phyloP scores from a whole-genome alignment of 2,888 invertebrate species.

The Meta bourneti region DNA sequence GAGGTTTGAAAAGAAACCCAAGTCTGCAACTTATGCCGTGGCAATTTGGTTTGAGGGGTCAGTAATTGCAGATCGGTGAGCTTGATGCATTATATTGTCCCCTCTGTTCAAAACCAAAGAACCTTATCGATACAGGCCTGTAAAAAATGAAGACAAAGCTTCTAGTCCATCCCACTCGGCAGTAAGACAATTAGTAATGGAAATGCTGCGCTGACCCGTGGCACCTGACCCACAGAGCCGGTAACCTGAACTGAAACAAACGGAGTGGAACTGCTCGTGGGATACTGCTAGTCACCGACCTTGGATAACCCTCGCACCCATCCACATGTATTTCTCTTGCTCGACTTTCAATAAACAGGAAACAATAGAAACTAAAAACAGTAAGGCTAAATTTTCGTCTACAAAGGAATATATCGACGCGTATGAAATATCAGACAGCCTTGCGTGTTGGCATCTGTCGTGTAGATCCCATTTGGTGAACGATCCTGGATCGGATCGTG shows the following conservation, averaged over 20 bases:
- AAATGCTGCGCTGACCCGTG: conserved; percentile 59
- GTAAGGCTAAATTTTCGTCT: conserved; percentile 46
- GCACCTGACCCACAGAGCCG: conserved; percentile 71
- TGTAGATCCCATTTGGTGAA: not conserved
- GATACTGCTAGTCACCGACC: conserved; percentile 66
- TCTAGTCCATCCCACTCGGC: conserved; percentile 22
- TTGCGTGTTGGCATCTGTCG: conserved; percentile 46
- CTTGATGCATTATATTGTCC: not conserved
- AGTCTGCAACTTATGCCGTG: too few relatives aligned
- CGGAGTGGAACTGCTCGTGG: conserved; percentile 59
- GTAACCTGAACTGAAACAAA: conserved; percentile 67
- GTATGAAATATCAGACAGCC: not conserved
- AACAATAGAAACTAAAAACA: conserved; percentile 63
- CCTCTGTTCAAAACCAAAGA: conserved; percentile 1
- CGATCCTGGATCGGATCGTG: not conserved
- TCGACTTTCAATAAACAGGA: conserved; percentile 57
- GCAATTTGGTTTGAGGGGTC: not conserved
- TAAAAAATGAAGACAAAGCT: conserved; percentile 44
- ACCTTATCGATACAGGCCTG: conserved; percentile 21
- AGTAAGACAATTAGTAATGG: conserved; percentile 54
- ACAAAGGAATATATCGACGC: conserved; percentile 6
- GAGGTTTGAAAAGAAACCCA: too few relatives aligned
- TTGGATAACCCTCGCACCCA: conserved; percentile 63
- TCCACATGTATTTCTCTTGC: conserved; percentile 34
- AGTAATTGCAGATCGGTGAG: not conserved